phyloP scores from a whole-genome alignment of 2,888 invertebrate species.

The Campoplex nolae region DNA sequence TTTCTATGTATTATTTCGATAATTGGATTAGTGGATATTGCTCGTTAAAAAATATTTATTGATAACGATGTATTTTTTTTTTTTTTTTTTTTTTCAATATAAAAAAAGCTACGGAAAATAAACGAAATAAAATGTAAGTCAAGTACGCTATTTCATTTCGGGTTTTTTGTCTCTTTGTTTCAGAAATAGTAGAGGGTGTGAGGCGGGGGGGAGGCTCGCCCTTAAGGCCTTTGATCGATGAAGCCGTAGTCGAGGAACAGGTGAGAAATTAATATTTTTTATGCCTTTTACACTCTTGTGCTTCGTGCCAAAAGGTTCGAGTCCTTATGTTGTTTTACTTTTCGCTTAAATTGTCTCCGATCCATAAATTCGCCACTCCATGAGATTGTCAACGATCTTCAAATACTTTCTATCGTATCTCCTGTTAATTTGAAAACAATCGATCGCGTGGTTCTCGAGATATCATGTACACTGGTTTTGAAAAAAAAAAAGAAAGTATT shows the following conservation, averaged over 20 bases:
- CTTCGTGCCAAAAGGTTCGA: neutral
- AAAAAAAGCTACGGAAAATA: neutral
- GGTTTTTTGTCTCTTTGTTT: conserved; percentile 73
- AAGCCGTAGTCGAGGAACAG: conserved; percentile 88
- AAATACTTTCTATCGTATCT: no score
- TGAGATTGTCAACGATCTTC: no score
- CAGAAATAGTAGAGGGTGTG: conserved; percentile 93
- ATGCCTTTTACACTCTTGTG: neutral
- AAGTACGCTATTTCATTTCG: neutral
- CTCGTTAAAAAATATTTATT: neutral
- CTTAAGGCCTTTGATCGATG: conserved; percentile 91
- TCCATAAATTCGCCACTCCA: neutral
- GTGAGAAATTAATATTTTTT: conserved; percentile 71
- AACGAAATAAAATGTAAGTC: neutral
- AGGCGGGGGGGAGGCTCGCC: conserved; percentile 88
- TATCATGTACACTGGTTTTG: no score
- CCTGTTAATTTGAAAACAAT: no score
- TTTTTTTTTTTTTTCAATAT: neutral
- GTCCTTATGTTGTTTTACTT: neutral
- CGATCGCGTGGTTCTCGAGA: no score
- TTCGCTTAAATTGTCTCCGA: neutral
- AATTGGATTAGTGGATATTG: neutral
- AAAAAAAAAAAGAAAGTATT: no score
- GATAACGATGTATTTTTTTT: neutral
- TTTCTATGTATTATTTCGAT: neutral